Evolutionary conservation across 2,888 invertebrate genomes (phyloP), one percentile per base, ranked within the genome.

Genomic region (Campoletis raptor): DNA sequence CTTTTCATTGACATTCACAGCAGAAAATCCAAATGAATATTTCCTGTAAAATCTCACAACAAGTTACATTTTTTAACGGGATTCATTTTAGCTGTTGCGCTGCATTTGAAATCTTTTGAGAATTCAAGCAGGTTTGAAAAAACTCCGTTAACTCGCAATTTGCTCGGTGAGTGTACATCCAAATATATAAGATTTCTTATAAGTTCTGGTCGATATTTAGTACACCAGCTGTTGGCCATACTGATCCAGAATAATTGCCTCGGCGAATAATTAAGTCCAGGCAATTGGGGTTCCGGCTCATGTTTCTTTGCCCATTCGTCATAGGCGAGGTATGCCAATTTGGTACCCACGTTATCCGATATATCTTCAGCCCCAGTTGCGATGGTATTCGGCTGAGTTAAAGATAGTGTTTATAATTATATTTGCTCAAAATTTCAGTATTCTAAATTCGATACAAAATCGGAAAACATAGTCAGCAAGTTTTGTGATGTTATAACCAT

Each of bases 141-240:
- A 3, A 96, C 96, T 7, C 96, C 96, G 40, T 95, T 92, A 18
- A 96, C 95, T 72, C 96, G 94, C 92, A 96, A 96, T 88, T 94
- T 94, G 82, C 96, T 96, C 0, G 97, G 97, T 42, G 97, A 96
- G 93, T 97, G 97, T 88, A 95, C 96, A 18, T 97, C 98, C 0
- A 97, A 98, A 66, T 97, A 96, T 92, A 98, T 97, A 89, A 97
- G 95, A 91, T 97, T 95, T 93, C 97, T 97, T 87, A 98, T 95
- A 52, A 97, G 96, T 94, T 98, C 96, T 90, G 96, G 96, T 37
- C 91, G 89, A 89, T 95, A 95, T 80, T 95, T 95, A 76, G 94
- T 94, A 92, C 96, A 97, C 96, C 96, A 96, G 57, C 96, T 95
- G 92, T 95, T 95, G 10, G 95, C 96, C 4, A 95, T 95, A 79